phyloP scores from a whole-genome alignment of 2,797 vertebrate species.

The Hapalemur alaotrensis region DNA sequence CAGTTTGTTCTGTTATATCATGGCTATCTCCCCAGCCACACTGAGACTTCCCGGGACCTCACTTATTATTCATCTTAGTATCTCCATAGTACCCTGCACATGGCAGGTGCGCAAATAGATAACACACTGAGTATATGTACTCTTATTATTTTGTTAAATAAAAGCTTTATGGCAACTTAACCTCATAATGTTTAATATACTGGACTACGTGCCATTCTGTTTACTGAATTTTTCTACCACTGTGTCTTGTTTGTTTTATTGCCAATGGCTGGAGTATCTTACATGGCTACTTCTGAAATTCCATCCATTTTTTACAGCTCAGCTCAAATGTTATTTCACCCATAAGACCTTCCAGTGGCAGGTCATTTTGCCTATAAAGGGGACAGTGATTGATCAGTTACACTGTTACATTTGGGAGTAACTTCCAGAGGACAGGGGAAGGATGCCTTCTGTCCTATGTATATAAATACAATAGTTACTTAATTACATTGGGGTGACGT shows the following conservation, averaged over 20 bases:
- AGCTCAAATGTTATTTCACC: conserved; percentile 3
- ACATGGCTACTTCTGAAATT: neutral
- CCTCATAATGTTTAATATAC: neutral
- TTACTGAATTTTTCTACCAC: neutral
- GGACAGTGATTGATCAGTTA: neutral
- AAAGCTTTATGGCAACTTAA: neutral
- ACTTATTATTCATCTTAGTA: neutral
- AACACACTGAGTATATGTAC: neutral
- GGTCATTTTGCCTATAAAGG: neutral
- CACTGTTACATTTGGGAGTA: neutral
- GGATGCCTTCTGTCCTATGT: neutral
- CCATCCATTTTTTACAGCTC: neutral
- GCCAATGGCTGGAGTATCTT: neutral
- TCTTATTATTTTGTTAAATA: neutral
- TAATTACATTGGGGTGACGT: neutral
- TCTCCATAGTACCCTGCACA: neutral
- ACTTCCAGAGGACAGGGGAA: neutral
- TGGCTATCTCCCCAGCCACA: neutral
- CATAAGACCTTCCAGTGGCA: neutral
- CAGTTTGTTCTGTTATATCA: neutral
- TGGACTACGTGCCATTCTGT: neutral
- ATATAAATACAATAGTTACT: neutral
- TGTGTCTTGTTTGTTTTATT: neutral
- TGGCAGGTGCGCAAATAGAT: neutral
- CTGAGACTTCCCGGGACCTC: neutral